Evolutionary conservation across 92 coral and sea anemone genomes (phyloP), one percentile per base, ranked within the genome.

Genomic region (Zoanthus gigantus): DNA sequence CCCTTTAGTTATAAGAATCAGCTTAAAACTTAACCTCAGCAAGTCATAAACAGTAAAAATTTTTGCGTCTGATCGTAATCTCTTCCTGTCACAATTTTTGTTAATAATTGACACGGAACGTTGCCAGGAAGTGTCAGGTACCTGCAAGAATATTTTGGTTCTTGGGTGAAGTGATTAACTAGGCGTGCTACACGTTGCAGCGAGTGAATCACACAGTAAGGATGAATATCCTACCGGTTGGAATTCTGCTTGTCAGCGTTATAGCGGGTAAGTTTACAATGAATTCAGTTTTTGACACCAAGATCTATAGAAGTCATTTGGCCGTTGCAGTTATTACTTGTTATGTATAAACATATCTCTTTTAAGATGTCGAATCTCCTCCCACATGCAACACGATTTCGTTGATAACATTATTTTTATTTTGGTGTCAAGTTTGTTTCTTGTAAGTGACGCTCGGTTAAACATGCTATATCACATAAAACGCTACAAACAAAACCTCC

Each of bases 61-160:
- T 81, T 81, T 16, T 66, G 58, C 37, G 23, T 50, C 46, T n/a
- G 75, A 81, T 68, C 54, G 85, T 81, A 81, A 81, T 81, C 74
- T 12, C n/a, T 65, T 18, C 74, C 74, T 7, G 46, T 52, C 45
- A 71, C 46, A 81, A 81, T 63, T 31, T 17, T 10, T 50, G 50
- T 81, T 6, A 81, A 81, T 81, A 65, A 66, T 45, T 81, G 10
- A 81, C 45, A 65, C 23, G 48, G 72, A 46, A 48, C 45, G 29
- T 46, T 6, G 32, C 72, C 16, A 61, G 37, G 56, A 7, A 5
- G 13, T 15, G 11, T 48, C 85, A 67, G 85, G 85, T 81, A 81
- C 85, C 85, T 81, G 85, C 58, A 28, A 13, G 45, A 71, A 12
- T 10, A 12, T 53, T 29, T 65, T 10, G 74, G 44, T 15, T 48